phyloP scores from a whole-genome alignment of 1,140 invertebrate species.

The Notospermus geniculatus region DNA sequence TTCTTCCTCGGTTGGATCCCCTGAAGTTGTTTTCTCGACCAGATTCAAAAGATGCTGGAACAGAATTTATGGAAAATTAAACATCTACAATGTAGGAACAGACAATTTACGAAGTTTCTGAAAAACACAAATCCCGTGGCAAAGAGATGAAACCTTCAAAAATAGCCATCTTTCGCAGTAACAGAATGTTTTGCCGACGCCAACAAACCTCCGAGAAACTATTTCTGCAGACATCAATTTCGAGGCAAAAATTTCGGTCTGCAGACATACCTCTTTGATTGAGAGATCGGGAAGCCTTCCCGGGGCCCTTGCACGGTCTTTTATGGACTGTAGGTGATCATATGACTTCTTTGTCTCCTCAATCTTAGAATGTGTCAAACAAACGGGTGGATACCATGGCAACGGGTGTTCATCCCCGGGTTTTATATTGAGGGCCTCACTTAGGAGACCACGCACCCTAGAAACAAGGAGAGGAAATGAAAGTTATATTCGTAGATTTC shows the following conservation, averaged over 20 bases:
- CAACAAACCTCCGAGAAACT: too few species aligned
- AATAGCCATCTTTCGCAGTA: too few species aligned
- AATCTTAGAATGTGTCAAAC: conserved; percentile 56
- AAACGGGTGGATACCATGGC: conserved; percentile 74
- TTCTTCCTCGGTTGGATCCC: conserved; percentile 63
- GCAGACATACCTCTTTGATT: conserved; percentile 43
- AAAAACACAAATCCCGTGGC: too few species aligned
- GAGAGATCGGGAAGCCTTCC: conserved; percentile 50
- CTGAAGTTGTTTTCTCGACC: conserved; percentile 29
- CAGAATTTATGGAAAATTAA: too few species aligned
- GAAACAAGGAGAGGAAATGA: conserved; percentile 18
- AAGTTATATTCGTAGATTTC: background rate
- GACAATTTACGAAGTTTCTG: too few species aligned
- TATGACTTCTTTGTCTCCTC: conserved; percentile 41
- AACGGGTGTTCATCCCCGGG: conserved; percentile 65
- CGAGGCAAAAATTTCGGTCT: background rate
- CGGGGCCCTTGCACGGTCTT: conserved; percentile 51
- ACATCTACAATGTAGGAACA: too few species aligned
- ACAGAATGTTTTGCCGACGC: too few species aligned
- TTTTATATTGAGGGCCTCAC: conserved; percentile 64
- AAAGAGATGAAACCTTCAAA: too few species aligned
- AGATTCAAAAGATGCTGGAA: background rate
- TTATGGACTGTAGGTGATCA: conserved; percentile 54
- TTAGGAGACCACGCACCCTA: conserved; percentile 55
- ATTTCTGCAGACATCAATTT: too few species aligned